Base-by-base conservation (phyloP, 2,888 invertebrate genomes). In the Clivina fossor region DNA sequence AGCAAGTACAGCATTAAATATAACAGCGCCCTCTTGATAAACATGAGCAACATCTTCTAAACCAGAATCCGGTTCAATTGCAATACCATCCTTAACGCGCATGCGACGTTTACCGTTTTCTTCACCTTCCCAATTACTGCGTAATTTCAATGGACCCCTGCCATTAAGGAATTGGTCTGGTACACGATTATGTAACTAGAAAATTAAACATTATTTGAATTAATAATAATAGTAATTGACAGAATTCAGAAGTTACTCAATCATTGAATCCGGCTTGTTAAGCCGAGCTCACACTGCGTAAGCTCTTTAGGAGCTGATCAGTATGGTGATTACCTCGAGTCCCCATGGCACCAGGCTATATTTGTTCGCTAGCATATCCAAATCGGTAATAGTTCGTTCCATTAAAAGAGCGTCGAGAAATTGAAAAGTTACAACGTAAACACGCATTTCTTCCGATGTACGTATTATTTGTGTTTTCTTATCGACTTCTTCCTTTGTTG, bases 61-160 rank as follows among this genome's bases (percentile, higher is more conserved):
- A 4, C 16, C 16, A 4, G 55, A 55, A 30, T 47, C 55, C 4
- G 55, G 55, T 38, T 55, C 55, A 30, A 55, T 55, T 9, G 55
- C 55, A 20, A 55, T 30, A 7, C 47, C 47, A 22, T 32, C 32
- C 32, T 55, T 55, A 11, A 55, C 37, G 22, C 37, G 22, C 37
- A 55, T 40, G 20, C 22, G 38, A 16, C 55, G 38, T 47, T 47
- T 55, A 4, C 38, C 37, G 7, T 26, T 40, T 40, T 47, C 47
- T 11, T 47, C 55, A 11, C 38, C 46, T n/a, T 26, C 18, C 2
- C 13, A 13, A 8, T n/a, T 19, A 5, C 28, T 41, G 9, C 35
- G 43, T 13, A 5, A 18, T 26, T 35, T 44, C 4, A 11, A 24
- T 7, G 43, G 11, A 8, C 13, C 13, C 8, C 15, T 22, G 3